Evolutionary conservation across 1,140 invertebrate genomes (phyloP).

Genomic region (Caenorhabditis inopinata): DNA sequence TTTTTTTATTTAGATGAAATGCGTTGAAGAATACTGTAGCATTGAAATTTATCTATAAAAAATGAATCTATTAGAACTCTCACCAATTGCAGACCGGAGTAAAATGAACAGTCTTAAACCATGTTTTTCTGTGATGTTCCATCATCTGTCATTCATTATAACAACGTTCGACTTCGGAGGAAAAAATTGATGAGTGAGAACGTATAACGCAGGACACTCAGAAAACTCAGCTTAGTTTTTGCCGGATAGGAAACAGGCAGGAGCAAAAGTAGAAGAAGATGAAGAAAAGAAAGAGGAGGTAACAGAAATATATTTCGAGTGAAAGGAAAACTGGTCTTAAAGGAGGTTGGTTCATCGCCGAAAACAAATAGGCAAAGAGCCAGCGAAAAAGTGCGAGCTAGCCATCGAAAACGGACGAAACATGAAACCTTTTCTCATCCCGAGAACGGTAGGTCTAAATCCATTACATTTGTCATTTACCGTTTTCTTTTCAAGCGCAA

Average conservation of each 20-base stretch:
- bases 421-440: neutral
- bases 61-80: no score
- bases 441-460: neutral
- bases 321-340: slow-evolving; percentile 31
- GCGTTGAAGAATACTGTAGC: no score
- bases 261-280: neutral
- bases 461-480: neutral
- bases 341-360: slow-evolving; percentile 29
- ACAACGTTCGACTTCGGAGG: no score
- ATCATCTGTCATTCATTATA: no score
- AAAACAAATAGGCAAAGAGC: slow-evolving; percentile 29
- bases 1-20: no score
- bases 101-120: no score
- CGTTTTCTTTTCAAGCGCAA: neutral
- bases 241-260: neutral
- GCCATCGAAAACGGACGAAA: neutral
- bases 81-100: no score
- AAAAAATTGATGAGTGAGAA: neutral
- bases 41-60: no score
- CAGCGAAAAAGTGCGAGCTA: slow-evolving; percentile 28
- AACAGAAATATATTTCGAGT: slow-evolving; percentile 33
- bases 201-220: neutral
- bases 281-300: slow-evolving; percentile 13
- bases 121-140: no score
- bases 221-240: neutral